Base-by-base conservation (phyloP, 64 coral and sea anemone genomes). In the Montipora cactus region DNA sequence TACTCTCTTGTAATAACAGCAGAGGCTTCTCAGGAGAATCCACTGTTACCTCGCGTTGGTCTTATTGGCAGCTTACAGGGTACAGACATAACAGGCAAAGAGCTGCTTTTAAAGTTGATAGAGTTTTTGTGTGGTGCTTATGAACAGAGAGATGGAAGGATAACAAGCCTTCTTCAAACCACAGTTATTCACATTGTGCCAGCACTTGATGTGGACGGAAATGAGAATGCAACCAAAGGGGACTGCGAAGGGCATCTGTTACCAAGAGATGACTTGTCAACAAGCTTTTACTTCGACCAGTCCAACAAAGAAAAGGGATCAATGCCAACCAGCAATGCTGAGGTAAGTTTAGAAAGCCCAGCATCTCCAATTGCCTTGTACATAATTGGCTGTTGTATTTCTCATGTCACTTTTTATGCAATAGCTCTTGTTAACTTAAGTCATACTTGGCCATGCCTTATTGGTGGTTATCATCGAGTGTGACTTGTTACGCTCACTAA, bases 131-230 rank as follows among this genome's bases (percentile, higher is more conserved):
- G 93, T 53, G 78, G 81, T 55, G 79, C 84, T 55, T 99, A 90
- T 81, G 57, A 74, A 16, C 80, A 69, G 47, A 96, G 87, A 67
- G 89, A 90, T 11, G 80, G 68, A 21, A 61, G 92, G 19, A 62
- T 96, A 10, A 77, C 88, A 5, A 87, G 81, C 22, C 79, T 99
- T 44, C 75, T 99, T 67, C 50, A 92, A 50, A 90, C 52, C 23
- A 96, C 98, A 94, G 75, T 84, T 44, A 78, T 99, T 49, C 89
- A 96, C 20, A 76, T 99, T 51, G 51, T 99, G 8, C 98, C 98
- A 23, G 89, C 90, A 23, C 79, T 99, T 78, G 98, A 99, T 87
- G 86, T 99, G 22, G 98, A 99, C 89, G 75, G 92, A 25, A 89
- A 84, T 76, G 92, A 94, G n/a, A 94, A 68, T 12, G 78, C 84